These are phyloP conservation scores for Gallinago paraguaiae DNA, from an alignment of 2,113 vertebrate genomes.

Conservation along the genomic window DNA sequence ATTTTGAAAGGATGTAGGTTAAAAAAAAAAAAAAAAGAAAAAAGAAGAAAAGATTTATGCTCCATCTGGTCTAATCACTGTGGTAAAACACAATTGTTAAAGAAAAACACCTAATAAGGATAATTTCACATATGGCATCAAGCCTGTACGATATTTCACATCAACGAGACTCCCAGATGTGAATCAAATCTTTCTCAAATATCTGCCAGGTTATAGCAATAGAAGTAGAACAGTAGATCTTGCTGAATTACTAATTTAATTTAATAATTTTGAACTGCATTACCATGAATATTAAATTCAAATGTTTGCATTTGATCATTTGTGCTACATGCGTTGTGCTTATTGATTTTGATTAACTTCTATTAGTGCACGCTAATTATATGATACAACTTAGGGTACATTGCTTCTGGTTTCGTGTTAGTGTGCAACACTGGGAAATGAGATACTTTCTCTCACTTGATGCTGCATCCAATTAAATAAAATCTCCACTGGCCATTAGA, in stretches of 20 bases:
- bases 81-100: conserved; percentile 56
- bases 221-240: not conserved
- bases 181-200: conserved; percentile 35
- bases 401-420: not conserved
- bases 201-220: conserved; percentile 12
- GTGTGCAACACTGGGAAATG: not conserved
- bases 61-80: conserved; percentile 67
- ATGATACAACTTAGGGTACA: not conserved
- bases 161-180: conserved; percentile 50
- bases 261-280: conserved; percentile 11
- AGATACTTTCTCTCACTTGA: not conserved
- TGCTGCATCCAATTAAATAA: not conserved
- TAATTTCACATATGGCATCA: conserved; percentile 68
- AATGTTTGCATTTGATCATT: not conserved
- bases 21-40: not conserved
- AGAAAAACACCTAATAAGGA: conserved; percentile 64
- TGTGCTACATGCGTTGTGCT: not conserved
- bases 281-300: conserved; percentile 8
- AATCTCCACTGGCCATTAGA: not conserved
- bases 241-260: conserved; percentile 3
- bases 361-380: not conserved
- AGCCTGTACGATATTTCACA: conserved; percentile 54
- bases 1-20: conserved; percentile 42
- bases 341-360: conserved; percentile 21
- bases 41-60: not conserved